A percentile compares a stretch with the other conserved stretches of the same genome.
phyloP scores from a whole-genome alignment of 2,888 invertebrate species.

The Neoascia interrupta region DNA sequence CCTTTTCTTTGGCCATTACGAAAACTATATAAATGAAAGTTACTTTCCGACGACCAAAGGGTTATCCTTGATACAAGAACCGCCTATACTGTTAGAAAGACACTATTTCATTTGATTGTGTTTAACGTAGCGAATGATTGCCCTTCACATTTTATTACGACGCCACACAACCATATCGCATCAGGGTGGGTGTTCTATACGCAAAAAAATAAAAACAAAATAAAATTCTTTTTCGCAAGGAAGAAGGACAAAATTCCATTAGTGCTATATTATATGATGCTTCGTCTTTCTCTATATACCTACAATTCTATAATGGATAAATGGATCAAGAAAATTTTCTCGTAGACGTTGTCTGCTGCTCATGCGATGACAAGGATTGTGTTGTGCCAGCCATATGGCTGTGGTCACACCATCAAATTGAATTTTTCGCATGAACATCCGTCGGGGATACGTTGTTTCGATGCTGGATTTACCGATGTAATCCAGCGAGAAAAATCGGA shows the following conservation, averaged over 20 bases:
- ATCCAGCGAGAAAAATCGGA: constrained; percentile 61
- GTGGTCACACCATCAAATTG: constrained; percentile 67
- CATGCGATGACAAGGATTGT: constrained; percentile 49
- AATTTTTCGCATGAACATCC: constrained; percentile 58
- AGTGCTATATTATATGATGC: constrained; percentile 36
- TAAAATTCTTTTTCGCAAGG: constrained; percentile 5
- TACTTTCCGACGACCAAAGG: constrained; percentile 11
- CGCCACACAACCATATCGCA: no score
- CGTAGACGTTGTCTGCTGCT: constrained; percentile 7
- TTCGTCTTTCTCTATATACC: constrained; percentile 26
- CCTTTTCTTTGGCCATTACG: no score
- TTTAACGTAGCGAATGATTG: constrained; percentile 66
- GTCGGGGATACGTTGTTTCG: constrained; percentile 18
- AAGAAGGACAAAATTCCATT: constrained; percentile 48
- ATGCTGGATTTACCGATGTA: constrained; percentile 38
- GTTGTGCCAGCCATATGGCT: constrained; percentile 48
- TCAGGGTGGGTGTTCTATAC: not conserved
- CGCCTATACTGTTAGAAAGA: constrained; percentile 29
- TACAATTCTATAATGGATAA: constrained; percentile 23
- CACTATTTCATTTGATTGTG: constrained; percentile 57
- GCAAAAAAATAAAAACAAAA: not conserved
- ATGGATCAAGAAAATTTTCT: constrained; percentile 43
- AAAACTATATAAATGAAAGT: no score
- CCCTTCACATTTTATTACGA: constrained; percentile 58
- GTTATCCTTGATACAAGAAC: no score